Conservation (phyloP, 2,888 invertebrate genomes). For the Trichogramma evanescens region DNA sequence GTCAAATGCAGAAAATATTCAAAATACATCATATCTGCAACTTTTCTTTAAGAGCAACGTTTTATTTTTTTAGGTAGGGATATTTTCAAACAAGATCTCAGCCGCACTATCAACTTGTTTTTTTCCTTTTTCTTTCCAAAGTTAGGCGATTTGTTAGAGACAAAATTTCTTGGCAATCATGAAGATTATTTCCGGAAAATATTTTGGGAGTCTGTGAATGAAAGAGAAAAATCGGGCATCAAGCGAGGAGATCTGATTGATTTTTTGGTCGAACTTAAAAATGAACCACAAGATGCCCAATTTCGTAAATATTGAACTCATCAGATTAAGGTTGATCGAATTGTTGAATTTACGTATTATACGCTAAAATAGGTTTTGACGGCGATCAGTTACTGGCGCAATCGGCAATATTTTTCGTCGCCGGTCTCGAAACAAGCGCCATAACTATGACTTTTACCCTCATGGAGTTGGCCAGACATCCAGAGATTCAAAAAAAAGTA, state of each 20-base stretch:
- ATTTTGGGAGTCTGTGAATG: conserved; percentile 36
- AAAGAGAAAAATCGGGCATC: conserved; percentile 25
- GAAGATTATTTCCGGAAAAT: conserved; percentile 32
- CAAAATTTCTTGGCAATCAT: conserved; percentile 23
- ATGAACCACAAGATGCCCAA: conserved; percentile 24
- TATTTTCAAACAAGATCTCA: neutral
- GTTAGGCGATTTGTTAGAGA: conserved; percentile 9
- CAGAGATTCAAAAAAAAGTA: conserved; percentile 29
- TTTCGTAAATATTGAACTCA: conserved; percentile 29
- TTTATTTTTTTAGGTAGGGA: neutral
- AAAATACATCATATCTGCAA: neutral
- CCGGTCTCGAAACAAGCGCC: conserved; percentile 34
- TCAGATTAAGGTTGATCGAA: neutral
- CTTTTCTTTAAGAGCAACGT: too few relatives aligned
- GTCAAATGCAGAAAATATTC: neutral
- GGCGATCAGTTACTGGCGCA: conserved; percentile 35
- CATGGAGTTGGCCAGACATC: conserved; percentile 33
- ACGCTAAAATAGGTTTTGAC: conserved; percentile 27
- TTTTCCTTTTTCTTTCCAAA: conserved; percentile 33
- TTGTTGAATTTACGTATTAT: neutral
- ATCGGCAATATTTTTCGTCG: conserved; percentile 35
- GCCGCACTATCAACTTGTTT: conserved; percentile 15
- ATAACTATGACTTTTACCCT: conserved; percentile 31
- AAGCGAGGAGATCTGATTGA: conserved; percentile 39
- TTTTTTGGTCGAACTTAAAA: conserved; percentile 31